phyloP scores from a whole-genome alignment of 2,797 vertebrate species.

The Parambassis ranga region DNA sequence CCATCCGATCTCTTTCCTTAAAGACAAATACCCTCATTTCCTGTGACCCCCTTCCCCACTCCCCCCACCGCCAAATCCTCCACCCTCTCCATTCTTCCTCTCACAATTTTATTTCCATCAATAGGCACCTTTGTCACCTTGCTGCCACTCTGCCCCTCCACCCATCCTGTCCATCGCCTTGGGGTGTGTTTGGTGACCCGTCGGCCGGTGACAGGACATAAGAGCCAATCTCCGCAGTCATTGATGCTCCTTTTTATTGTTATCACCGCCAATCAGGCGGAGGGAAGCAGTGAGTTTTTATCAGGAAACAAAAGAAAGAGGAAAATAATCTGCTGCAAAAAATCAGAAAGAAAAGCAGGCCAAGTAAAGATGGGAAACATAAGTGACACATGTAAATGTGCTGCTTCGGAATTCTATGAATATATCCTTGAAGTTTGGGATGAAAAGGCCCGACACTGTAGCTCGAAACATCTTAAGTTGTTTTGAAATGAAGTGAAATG shows the following conservation, averaged over 20 bases:
- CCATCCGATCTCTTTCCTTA: constrained; percentile 77
- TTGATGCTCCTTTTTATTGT: constrained; percentile 44
- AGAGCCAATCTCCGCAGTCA: constrained; percentile 27
- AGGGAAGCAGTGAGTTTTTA: constrained; percentile 17
- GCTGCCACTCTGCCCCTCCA: constrained; percentile 36
- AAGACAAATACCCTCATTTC: constrained; percentile 77
- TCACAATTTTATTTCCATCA: constrained; percentile 71
- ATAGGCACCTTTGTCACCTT: constrained; percentile 81
- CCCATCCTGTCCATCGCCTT: constrained; percentile 66
- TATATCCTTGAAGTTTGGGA: constrained; percentile 12
- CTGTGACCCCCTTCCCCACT: constrained; percentile 63
- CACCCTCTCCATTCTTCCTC: constrained; percentile 35
- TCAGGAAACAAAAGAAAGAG: constrained; percentile 10
- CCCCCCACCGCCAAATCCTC: constrained; percentile 18
- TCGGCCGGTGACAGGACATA: constrained; percentile 58
- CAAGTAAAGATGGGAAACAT: background rate
- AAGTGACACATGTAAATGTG: background rate
- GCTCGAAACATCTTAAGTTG: too few relatives aligned
- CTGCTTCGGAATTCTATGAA: constrained; percentile 14
- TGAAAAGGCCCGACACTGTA: constrained; percentile 6
- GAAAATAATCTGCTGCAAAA: constrained; percentile 16
- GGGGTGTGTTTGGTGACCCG: constrained; percentile 66
- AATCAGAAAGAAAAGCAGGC: constrained; percentile 21
- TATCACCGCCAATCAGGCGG: constrained; percentile 45
- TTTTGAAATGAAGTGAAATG: too few relatives aligned